Evolutionary conservation across 2,888 invertebrate genomes (phyloP), one percentile per base, ranked within the genome.

Genomic region (Erebia epiphron): DNA sequence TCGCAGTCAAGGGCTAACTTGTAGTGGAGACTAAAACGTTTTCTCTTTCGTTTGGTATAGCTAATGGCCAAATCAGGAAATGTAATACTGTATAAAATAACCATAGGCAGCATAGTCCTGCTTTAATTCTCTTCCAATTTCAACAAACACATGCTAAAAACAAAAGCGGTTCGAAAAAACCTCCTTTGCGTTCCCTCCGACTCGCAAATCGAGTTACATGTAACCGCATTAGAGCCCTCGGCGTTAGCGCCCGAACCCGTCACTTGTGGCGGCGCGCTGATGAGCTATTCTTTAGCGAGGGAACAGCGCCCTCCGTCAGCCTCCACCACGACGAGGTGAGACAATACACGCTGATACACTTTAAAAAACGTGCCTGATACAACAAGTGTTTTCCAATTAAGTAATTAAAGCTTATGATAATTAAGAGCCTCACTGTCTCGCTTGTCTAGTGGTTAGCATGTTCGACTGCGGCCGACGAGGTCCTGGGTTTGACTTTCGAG

Each of bases 221-320:
- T 63, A 63, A 63, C 49, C 49, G 18, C 49, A 49, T 63, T 63
- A 63, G 62, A 1, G 56, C 49, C 62, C 62, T 21, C 62, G 16
- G 26, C 21, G 14, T 21, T 21, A 8, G 46, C 49, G 49, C 21
- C 49, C 43, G 9, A 61, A 18, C 11, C 21, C 62, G 49, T 1
- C 62, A 26, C 62, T 62, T 61, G 61, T 18, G 62, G 62, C 62
- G 18, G 11, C 50, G 9, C 46, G 61, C 49, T 63, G 62, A 63
- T 63, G 62, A 63, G 62, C 62, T 63, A 63, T 63, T 63, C 62
- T 63, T 63, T 50, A 2, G 4, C 10, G 13, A 49, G 62, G 61
- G 61, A 18, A 9, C 46, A 1, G 3, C 11, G 0, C 61, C 35
- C 41, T 41, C 2, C 52, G n/a, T 9, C 8, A n/a, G 10, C 54